Evolutionary conservation across 2,113 vertebrate species (phyloP).

Genomic region (Erinaceus europaeus): DNA sequence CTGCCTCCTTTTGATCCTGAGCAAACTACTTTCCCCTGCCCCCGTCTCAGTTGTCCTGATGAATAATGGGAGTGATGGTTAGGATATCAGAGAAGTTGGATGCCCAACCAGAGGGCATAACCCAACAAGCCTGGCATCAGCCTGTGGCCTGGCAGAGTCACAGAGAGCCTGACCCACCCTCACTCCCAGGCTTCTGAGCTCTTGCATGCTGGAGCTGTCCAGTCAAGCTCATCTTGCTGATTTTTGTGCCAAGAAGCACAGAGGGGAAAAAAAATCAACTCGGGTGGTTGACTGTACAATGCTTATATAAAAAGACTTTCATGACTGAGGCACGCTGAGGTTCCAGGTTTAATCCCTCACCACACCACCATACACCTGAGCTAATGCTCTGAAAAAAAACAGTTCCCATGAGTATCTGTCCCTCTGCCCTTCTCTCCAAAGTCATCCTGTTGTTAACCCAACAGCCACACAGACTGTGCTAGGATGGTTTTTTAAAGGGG

Average conservation of each 20-base stretch:
- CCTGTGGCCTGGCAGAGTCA: not conserved
- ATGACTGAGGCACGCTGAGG: too few relatives aligned
- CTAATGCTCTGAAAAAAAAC: not conserved
- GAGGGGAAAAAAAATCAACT: not conserved
- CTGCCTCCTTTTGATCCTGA: not conserved
- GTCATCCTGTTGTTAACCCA: accelerated
- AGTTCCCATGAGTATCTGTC: not conserved
- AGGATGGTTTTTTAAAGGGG: not conserved
- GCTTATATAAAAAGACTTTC: too few relatives aligned
- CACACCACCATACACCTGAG: too few relatives aligned
- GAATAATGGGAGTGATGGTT: not conserved
- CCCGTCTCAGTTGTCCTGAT: not conserved
- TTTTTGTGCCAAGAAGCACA: not conserved
- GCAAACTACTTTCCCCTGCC: not conserved
- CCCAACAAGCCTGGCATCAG: too few relatives aligned
- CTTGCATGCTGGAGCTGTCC: not conserved
- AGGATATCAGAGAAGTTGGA: not conserved
- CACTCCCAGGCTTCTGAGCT: not conserved
- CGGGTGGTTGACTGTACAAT: too few relatives aligned
- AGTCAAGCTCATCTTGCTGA: not conserved
- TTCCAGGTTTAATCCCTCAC: too few relatives aligned
- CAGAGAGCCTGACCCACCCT: not conserved
- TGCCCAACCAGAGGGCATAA: not conserved
- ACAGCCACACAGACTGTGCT: not conserved
- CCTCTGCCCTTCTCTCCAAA: not conserved